Evolutionary conservation across 2,888 invertebrate genomes (phyloP).

Genomic region (Parapristionchus giblindavisi): DNA sequence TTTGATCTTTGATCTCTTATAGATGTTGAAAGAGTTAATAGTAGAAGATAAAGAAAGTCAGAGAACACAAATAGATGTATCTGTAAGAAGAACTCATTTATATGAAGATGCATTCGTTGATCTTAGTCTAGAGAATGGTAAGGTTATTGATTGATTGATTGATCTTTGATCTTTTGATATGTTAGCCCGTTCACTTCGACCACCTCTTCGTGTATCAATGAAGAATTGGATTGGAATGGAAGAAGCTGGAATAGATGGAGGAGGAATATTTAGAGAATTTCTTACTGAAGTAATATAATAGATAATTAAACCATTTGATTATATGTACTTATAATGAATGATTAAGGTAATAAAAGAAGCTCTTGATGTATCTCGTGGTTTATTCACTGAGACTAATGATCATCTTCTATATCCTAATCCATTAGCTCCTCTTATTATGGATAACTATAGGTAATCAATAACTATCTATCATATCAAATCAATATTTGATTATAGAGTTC

Average conservation of each 20-base stretch:
- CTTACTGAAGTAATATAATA: constrained; percentile 86
- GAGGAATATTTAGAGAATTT: constrained; percentile 92
- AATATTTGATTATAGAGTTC: constrained; percentile 71
- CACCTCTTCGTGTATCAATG: constrained; percentile 79
- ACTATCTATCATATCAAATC: neutral
- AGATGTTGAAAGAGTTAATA: constrained; percentile 72
- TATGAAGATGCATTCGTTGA: constrained; percentile 98
- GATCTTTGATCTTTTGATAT: neutral
- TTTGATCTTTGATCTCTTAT: constrained; percentile 41
- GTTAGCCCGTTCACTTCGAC: constrained; percentile 84
- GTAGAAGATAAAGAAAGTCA: constrained; percentile 76
- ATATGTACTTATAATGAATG: neutral
- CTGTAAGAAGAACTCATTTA: constrained; percentile 81
- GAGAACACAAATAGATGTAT: constrained; percentile 40
- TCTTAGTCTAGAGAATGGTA: constrained; percentile 87
- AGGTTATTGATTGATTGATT: constrained; percentile 20
- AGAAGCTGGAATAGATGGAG: constrained; percentile 96
- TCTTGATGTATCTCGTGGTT: constrained; percentile 85
- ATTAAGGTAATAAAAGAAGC: constrained; percentile 77
- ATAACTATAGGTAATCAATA: constrained; percentile 35
- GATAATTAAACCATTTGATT: neutral
- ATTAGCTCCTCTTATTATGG: constrained; percentile 78
- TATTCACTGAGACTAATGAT: constrained; percentile 34
- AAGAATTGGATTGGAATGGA: constrained; percentile 88
- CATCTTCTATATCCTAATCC: constrained; percentile 92